phyloP scores from a whole-genome alignment of 2,797 vertebrate species.

The Pelodytes ibericus region DNA sequence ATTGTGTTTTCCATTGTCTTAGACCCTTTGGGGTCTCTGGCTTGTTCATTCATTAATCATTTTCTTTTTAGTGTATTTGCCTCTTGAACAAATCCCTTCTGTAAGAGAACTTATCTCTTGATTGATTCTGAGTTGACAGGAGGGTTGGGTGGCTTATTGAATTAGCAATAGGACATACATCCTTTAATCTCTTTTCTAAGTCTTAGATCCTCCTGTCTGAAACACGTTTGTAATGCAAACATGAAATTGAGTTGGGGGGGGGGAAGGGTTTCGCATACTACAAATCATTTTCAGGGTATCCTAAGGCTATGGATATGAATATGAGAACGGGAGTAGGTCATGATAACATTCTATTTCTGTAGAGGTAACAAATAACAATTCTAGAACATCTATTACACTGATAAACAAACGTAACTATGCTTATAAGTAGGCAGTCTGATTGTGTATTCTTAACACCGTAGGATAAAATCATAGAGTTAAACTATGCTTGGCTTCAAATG shows the following conservation, averaged over 20 bases:
- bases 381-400: too few relatives aligned
- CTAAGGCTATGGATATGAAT: not conserved
- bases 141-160: constrained; percentile 32
- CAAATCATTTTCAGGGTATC: not conserved
- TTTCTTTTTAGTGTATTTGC: constrained; percentile 7
- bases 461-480: too few relatives aligned
- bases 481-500: too few relatives aligned
- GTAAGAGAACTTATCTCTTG: not conserved
- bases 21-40: not conserved
- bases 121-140: constrained; percentile 32
- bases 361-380: too few relatives aligned
- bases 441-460: too few relatives aligned
- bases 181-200: constrained; percentile 41
- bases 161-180: constrained; percentile 38
- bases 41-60: not conserved
- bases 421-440: too few relatives aligned
- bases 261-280: not conserved
- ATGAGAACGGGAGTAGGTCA: too few relatives aligned
- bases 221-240: constrained; percentile 3
- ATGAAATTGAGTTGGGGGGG: constrained; percentile 22
- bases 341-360: too few relatives aligned
- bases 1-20: too few relatives aligned
- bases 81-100: constrained; percentile 15
- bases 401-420: too few relatives aligned
- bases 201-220: not conserved